Conservation (phyloP, 2,888 invertebrate species). For the Lathronympha strigana region DNA sequence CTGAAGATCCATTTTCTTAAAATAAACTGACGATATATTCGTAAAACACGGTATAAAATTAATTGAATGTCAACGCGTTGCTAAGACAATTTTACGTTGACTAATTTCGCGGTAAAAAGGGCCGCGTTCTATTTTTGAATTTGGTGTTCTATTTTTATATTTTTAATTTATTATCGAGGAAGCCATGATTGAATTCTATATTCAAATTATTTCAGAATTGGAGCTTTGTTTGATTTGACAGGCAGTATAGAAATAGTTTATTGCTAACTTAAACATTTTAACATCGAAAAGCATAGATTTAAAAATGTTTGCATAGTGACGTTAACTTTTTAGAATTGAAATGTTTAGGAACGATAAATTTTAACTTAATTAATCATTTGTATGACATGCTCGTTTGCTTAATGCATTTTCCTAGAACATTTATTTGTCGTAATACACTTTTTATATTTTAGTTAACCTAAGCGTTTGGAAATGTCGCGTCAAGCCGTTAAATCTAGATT, state of each 20-base stretch:
- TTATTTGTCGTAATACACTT: conserved; percentile 16
- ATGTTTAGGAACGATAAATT: conserved; percentile 10
- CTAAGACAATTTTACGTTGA: conserved; percentile 25
- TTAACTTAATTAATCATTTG: neutral
- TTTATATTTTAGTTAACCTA: conserved; percentile 69
- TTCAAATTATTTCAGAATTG: neutral
- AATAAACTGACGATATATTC: conserved; percentile 12
- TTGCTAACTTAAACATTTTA: neutral
- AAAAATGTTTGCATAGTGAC: no score
- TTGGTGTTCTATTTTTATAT: conserved; percentile 10
- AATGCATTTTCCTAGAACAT: conserved; percentile 14
- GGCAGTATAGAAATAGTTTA: neutral
- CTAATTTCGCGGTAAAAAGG: conserved; percentile 10
- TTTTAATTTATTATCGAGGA: neutral
- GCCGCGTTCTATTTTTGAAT: conserved; percentile 19
- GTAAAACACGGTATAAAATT: conserved; percentile 36
- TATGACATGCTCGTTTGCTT: conserved; percentile 4
- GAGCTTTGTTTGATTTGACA: neutral
- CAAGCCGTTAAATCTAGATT: conserved; percentile 72
- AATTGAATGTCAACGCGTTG: conserved; percentile 46
- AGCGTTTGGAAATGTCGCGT: conserved; percentile 56
- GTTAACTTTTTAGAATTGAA: neutral
- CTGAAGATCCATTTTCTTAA: conserved; percentile 18
- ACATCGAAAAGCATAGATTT: no score
- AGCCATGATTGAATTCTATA: neutral